Evolutionary conservation across 2,113 vertebrate species (phyloP).

Genomic region (Brevimyrus niger): DNA sequence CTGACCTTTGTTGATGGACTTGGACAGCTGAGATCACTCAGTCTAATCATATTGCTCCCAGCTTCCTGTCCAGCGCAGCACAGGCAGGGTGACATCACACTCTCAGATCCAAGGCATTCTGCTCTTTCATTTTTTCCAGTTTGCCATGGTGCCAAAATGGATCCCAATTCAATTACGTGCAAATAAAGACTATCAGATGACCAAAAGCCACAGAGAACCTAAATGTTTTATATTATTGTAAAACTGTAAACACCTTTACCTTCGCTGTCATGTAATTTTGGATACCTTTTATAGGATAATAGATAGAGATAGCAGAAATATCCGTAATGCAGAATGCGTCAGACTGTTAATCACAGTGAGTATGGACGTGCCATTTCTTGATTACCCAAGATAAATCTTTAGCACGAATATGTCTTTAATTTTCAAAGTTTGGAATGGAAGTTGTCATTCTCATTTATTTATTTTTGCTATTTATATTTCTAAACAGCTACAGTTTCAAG

Average conservation of each 20-base stretch:
- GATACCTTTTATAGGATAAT: background rate
- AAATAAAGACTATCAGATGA: background rate
- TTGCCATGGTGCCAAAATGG: background rate
- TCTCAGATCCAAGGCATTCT: background rate
- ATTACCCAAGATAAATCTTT: background rate
- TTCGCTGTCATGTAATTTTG: background rate
- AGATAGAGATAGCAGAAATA: background rate
- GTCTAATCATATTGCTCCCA: background rate
- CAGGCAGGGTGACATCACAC: background rate
- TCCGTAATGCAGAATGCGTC: background rate
- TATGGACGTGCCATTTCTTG: background rate
- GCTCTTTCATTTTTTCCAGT: background rate
- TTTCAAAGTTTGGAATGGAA: background rate
- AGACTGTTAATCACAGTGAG: background rate
- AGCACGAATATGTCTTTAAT: background rate
- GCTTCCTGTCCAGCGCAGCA: background rate
- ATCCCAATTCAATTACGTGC: background rate
- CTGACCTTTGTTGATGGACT: background rate
- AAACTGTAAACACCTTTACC: background rate
- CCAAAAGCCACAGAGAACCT: background rate
- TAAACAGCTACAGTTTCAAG: background rate
- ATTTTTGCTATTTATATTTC: background rate
- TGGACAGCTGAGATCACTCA: background rate
- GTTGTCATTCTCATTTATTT: background rate
- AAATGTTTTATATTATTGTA: background rate